Base-by-base conservation (phyloP, 2,797 vertebrate species). In the Manis crassicaudata region DNA sequence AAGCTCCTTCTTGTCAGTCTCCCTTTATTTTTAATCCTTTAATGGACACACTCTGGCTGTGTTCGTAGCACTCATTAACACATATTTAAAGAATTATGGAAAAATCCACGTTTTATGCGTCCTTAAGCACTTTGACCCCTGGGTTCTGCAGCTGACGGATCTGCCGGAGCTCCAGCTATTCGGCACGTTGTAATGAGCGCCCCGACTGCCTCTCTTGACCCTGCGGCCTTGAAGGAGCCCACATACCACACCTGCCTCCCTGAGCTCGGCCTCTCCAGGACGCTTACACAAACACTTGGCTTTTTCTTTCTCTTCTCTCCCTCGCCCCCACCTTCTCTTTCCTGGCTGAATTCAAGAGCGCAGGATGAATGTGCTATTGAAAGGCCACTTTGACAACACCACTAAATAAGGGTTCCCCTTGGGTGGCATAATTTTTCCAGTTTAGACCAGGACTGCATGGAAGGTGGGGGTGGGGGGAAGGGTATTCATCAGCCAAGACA, bases 41-140 rank as follows among this genome's bases (percentile, higher is more conserved):
- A 76, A 91, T 35, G 88, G 92, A 75, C 81, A 62, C 10, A 6
- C 68, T 40, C 92, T 3, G 40, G 40, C 86, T 73, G 62, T 14
- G 27, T 25, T 88, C 67, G 62, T 68, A 73, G 68, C 6, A 0
- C 94, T 95, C 96, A 96, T 96, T 98, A 98, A 98, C 97, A 98
- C 80, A 0, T 85, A 32, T 97, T 98, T 97, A 98, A 98, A 97
- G 96, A 97, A 94, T 93, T 2, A 77, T 72, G 97, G 95, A 93
- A 97, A 98, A 97, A 95, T 81, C 96, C 95, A 10, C 95, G 92
- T 97, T 98, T 98, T 97, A 98, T 96, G 96, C 84, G 52, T 95
- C 97, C 96, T 97, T 97, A 98, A 98, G 81, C 96, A 90, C 97
- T 97, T 76, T 88, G 96, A 91, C 96, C 79, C 94, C 97, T 72